Conservation (phyloP, 2,797 vertebrate species). For the Cossypha niveicapilla region DNA sequence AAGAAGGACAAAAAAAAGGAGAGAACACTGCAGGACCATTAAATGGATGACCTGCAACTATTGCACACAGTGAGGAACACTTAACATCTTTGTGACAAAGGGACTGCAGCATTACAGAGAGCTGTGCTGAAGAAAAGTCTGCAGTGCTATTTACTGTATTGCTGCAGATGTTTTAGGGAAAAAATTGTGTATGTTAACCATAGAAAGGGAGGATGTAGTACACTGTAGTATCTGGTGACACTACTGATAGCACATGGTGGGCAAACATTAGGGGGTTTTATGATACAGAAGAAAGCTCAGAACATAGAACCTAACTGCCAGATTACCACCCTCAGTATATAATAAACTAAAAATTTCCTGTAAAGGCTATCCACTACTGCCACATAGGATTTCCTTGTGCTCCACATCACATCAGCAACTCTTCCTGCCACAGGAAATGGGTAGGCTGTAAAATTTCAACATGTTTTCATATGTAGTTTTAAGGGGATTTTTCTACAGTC, state of each 20-base stretch:
- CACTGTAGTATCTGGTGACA: background rate
- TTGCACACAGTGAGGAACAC: fast-evolving
- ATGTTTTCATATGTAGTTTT: background rate
- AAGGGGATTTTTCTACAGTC: background rate
- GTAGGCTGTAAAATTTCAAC: background rate
- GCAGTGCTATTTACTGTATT: background rate
- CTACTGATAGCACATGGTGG: background rate
- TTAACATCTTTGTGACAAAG: background rate
- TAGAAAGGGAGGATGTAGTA: background rate
- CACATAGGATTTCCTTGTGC: background rate
- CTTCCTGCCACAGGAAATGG: background rate
- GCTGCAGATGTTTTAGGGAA: background rate
- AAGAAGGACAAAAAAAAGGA: background rate
- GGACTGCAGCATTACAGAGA: background rate
- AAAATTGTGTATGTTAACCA: background rate
- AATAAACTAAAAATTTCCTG: background rate
- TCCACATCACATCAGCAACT: background rate
- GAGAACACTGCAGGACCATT: background rate
- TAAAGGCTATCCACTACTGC: background rate
- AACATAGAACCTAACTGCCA: background rate
- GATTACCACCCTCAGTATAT: background rate
- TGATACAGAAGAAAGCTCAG: background rate
- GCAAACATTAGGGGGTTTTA: background rate
- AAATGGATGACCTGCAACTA: background rate
- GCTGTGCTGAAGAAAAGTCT: background rate